Evolutionary conservation across 2,113 vertebrate species (phyloP), one percentile per base, ranked within the genome.

Genomic region (Albula goreensis): DNA sequence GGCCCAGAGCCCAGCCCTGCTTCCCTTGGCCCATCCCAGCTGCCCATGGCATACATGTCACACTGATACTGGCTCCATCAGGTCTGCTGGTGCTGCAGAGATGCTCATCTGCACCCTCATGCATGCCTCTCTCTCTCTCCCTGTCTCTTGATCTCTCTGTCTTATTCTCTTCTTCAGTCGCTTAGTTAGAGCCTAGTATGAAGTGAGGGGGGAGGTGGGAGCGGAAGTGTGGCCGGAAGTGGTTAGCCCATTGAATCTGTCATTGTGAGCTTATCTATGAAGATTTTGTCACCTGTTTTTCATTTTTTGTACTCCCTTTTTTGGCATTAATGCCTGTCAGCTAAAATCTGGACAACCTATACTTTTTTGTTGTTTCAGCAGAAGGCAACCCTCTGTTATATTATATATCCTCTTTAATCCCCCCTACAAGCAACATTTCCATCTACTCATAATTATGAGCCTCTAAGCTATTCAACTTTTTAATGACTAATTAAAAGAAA

Each of bases 141-240:
- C 12, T 49, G 50, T 11, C 49, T 10, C 52, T 13, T 12, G 2
- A 2, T 77, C 22, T 53, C 17, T 10, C 52, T 82, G 9, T 5
- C 13, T 13, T 2, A 19, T 53, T 22, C 11, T 13, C n/a, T 31
- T 56, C 6, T 11, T 3, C 17, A 41, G 5, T 41, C 81, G 15
- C 56, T 13, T 9, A 49, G 78, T n/a, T 49, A 31, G 3, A 60
- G 53, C 53, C 25, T 13, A 31, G 6, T 48, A 56, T 49, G 25
- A 83, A 83, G 57, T 3, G 41, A 7, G 74, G 41, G 25, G 78
- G 51, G 22, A 79, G 85, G 78, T 85, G 77, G 66, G 84, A 89
- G 92, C 94, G 94, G 94, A 95, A 95, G 92, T 91, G 88, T 84
- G 91, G 83, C 90, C 93, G 95, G 95, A 96, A 93, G 95, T 94